Base-by-base conservation (phyloP, 2,888 invertebrate genomes). In the Laothoe populi region DNA sequence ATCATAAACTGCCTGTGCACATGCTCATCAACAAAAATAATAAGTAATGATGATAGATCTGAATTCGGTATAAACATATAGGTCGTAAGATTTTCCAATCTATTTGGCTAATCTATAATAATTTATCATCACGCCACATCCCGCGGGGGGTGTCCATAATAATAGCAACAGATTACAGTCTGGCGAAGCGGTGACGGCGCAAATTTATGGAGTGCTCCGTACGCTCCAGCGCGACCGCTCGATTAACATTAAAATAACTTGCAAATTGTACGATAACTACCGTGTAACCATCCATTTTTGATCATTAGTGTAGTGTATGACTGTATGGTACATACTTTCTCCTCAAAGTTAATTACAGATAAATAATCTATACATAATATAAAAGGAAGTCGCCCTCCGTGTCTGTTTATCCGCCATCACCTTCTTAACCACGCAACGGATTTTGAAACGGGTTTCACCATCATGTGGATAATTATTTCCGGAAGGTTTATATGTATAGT, bases 161-260 rank as follows among this genome's bases (percentile, higher is more conserved):
- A 66, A 63, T 48, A 60, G 59, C 49, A 48, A 60, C 62, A 45
- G 61, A 59, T 64, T 57, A 62, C 21, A 53, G 40, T 46, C 46
- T 31, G 42, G 26, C 31, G 23, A 26, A 63, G 64, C 62, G 69
- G 69, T 66, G 69, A 73, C 69, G 66, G 38, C 64, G 44, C 35
- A 57, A 70, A 75, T 75, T 73, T 74, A 77, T 75, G 69, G 66
- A 62, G 62, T n/a, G n/a, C n/a, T n/a, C n/a, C n/a, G n/a, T 31
- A 53, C 35, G 53, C 53, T 35, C 35, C 31, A 35, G 11, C 19
- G 53, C 53, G 60, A 63, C 63, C 62, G 62, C 72, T 64, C 74
- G 78, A 81, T 82, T 77, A 78, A 75, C 81, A 79, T 82, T 77
- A 76, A 80, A 82, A 80, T 79, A 75, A 80, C 78, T 81, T 70